Evolutionary conservation across 1,140 invertebrate species (phyloP).

Genomic region (Chironomus striatipennis): DNA sequence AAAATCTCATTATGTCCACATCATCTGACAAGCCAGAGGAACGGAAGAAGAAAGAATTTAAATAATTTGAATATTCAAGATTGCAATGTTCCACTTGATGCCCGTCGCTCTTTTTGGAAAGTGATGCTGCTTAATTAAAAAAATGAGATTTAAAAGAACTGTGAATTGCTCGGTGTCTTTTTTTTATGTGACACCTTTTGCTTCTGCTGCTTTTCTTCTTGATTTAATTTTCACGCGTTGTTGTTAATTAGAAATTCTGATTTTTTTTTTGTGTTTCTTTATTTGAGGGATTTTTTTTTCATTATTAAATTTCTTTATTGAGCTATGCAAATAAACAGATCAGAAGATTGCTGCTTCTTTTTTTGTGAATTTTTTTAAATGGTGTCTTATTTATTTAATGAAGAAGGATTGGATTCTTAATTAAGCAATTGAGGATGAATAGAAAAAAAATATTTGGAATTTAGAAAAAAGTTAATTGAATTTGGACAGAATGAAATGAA

Average conservation of each 20-base stretch:
- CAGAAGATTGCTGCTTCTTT: too few relatives aligned
- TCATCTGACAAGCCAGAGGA: neutral
- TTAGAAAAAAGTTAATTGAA: too few relatives aligned
- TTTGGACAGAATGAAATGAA: too few relatives aligned
- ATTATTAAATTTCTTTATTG: neutral
- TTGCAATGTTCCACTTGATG: constrained; percentile 15
- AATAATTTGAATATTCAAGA: constrained; percentile 20
- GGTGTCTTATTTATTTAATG: too few relatives aligned
- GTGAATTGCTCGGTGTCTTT: neutral
- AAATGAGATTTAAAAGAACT: constrained; percentile 19
- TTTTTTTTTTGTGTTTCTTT: neutral
- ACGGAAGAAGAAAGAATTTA: neutral
- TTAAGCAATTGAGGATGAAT: too few relatives aligned
- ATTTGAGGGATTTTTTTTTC: neutral
- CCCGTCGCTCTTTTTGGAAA: neutral
- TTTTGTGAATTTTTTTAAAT: too few relatives aligned
- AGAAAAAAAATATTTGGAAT: too few relatives aligned
- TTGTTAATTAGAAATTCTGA: constrained; percentile 15
- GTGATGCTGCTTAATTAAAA: constrained; percentile 19
- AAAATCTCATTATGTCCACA: neutral
- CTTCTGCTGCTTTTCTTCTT: neutral
- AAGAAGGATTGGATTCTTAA: too few relatives aligned
- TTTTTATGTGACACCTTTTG: neutral
- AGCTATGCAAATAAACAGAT: neutral
- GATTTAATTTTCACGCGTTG: neutral